Evolutionary conservation across 2,888 invertebrate genomes (phyloP), one percentile per base, ranked within the genome.

Genomic region (Cryptus armator): DNA sequence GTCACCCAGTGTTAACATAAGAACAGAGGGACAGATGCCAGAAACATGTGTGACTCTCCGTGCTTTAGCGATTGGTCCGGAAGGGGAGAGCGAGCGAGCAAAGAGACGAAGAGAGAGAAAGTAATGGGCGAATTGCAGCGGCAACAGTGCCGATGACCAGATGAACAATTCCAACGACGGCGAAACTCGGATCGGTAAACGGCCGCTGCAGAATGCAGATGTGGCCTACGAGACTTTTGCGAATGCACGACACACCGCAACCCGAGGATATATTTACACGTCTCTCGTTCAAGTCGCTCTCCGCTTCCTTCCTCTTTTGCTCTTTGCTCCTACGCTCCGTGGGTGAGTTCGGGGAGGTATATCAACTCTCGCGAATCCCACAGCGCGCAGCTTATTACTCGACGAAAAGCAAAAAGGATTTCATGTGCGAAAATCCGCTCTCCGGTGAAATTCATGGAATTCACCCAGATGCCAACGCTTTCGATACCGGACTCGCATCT

Each of bases 191-290:
- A 77, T 85, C 88, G 90, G 90, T 90, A 89, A 89, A 90, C 62
- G 89, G 86, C 90, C 90, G 90, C 89, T 87, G 88, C 82, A 90
- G 90, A 90, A 91, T 91, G 90, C 89, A 84, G 87, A 72, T 79
- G 62, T 62, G 75, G 56, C 75, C 51, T 44, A 37, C 5, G 71
- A 72, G 71, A 44, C 70, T 70, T 74, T 81, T 68, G 67, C 80
- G 70, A 14, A 43, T 43, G 70, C 46, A 67, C 9, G 43, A 76
- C 44, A 24, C 75, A 46, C 43, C 44, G 19, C 43, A 59, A 79
- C 14, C 72, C 70, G 76, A 62, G 79, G 85, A 85, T 85, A 82
- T 85, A 85, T 85, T 85, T 85, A 85, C 79, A 76, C 85, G 80
- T 68, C 77, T 75, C 75, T 81, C 80, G 83, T 81, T 70, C 64